Base-by-base conservation (phyloP, 2,888 invertebrate species). In the Aspidiotus destructor region DNA sequence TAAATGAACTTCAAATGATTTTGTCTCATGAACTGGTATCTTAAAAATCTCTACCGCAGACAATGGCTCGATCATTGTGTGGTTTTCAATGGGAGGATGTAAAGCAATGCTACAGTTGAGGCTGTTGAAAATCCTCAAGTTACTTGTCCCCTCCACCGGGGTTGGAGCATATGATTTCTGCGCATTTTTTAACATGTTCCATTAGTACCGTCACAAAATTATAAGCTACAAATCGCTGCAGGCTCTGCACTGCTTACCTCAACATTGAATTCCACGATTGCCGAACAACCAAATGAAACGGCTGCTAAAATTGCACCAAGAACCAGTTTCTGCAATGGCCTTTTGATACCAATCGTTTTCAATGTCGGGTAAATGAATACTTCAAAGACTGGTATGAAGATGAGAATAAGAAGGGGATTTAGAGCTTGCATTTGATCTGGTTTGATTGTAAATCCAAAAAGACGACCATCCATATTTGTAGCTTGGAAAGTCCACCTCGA, bases 341-440 rank as follows among this genome's bases (percentile, higher is more conserved):
- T 88, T 67, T 81, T 82, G 40, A 89, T 78, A 68, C 81, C 82
- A 69, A 87, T 80, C 78, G 87, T 87, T 1, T 81, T 81, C 67
- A 94, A 77, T 0, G 86, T 75, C 0, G 95, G 95, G 77, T 96
- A 96, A 68, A 96, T 81, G 3, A 80, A 82, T 69, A 85, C 82
- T 77, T 90, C 87, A 75, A 89, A 92, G 0, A 91, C 75, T 0
- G 96, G 96, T 74, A 96, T 94, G 73, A 94, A 87, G 5, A 86
- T 64, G 28, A 96, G 79, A 73, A 95, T 91, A 48, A 94, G 79
- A 7, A 93, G 76, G 0, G 95, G 94, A 79, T 95, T 96, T 2
- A 94, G 78, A 70, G 94, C 89, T 81, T 94, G 94, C 86, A 98
- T 87, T 78, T 98, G 97, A 79, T 98, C 98, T 0, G 98, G 93